Evolutionary conservation across 1,140 invertebrate species (phyloP).

Genomic region (Mylabris phalerata): DNA sequence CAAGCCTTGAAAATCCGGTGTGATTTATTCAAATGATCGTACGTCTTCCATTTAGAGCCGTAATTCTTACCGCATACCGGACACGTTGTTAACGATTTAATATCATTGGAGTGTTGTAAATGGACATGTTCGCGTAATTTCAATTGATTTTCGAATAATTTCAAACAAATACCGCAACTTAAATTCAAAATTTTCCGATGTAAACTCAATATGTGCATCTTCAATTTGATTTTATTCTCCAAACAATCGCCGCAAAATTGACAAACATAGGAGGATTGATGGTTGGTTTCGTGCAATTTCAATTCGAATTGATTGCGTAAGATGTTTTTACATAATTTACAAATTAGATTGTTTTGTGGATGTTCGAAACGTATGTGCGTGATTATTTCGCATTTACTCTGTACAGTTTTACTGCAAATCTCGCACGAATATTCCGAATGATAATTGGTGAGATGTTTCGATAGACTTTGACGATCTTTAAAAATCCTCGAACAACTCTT

Average conservation of each 20-base stretch:
- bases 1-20: constrained; percentile 54
- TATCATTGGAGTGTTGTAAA: constrained; percentile 45
- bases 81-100: constrained; percentile 50
- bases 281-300: constrained; percentile 48
- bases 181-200: constrained; percentile 51
- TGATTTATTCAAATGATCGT: constrained; percentile 55
- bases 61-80: constrained; percentile 56
- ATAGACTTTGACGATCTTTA: constrained; percentile 49
- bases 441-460: constrained; percentile 51
- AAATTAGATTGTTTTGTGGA: constrained; percentile 49
- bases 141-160: constrained; percentile 50
- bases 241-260: constrained; percentile 56
- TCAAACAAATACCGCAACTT: constrained; percentile 53
- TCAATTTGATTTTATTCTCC: constrained; percentile 52
- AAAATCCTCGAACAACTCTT: constrained; percentile 52
- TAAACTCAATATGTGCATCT: constrained; percentile 52
- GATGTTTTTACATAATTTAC: constrained; percentile 49
- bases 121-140: constrained; percentile 52
- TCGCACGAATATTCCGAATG: constrained; percentile 51
- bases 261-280: constrained; percentile 49
- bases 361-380: constrained; percentile 53
- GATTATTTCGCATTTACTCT: constrained; percentile 52
- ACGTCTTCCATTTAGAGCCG: constrained; percentile 54
- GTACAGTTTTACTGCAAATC: constrained; percentile 48
- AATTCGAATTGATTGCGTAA: constrained; percentile 51